Base-by-base conservation (phyloP, 2,888 invertebrate species). In the Xylocampa areola region DNA sequence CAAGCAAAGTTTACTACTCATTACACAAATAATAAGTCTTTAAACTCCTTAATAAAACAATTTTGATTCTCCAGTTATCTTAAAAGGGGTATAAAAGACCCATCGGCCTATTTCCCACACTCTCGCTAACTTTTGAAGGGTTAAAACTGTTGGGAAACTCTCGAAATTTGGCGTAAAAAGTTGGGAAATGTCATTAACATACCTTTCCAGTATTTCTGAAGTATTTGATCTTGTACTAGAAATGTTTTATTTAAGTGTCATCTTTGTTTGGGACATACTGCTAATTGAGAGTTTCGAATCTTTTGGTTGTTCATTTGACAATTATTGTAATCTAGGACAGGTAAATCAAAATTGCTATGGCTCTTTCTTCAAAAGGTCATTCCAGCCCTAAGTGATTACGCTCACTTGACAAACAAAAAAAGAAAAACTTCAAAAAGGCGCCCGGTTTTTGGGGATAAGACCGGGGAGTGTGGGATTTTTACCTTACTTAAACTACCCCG, bases 51-150 rank as follows among this genome's bases (percentile, higher is more conserved):
- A 68, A 68, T 53, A 49, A 65, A 48, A 69, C 47, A 48, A 60
- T 60, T 25, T 59, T 72, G 58, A 72, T 68, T 73, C 60, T 57
- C 45, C 69, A 73, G 60, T 71, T 68, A 73, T 51, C 59, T 57
- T 57, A 36, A 68, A 57, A 72, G 64, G 57, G 73, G 48, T 59
- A 43, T 57, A 49, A 67, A 30, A 57, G 33, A 50, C 55, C 67
- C 67, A 57, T 50, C 43, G 32, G 45, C 53, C 49, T 43, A 43
- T 50, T 52, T 43, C 52, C 52, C 67, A 69, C 61, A 65, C 33
- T 49, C 66, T 49, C 66, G 33, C 25, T 29, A 64, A 65, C 54
- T 68, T 67, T 50, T 36, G 30, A 59, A 70, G 57, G 74, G 72
- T 60, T 73, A 50, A 66, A 72, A 69, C 58, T 52, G 60, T 58